Percentiles rank a stretch among this genome's conserved stretches.
These are phyloP conservation scores for Eremophila alpestris DNA, from an alignment of 2,797 vertebrate species.

Conservation along the genomic window DNA sequence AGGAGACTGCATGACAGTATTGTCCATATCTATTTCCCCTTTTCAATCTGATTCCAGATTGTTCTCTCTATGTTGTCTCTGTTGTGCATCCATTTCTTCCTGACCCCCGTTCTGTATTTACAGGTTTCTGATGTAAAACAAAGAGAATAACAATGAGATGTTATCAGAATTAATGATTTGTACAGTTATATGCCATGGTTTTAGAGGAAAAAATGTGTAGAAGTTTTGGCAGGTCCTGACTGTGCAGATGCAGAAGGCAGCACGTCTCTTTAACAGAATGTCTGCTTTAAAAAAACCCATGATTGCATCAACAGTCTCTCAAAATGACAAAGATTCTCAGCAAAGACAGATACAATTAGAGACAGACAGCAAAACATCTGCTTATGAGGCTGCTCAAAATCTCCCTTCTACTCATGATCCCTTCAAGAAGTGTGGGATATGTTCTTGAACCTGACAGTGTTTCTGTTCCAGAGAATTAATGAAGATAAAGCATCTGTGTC, in stretches of 20 bases:
- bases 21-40: neutral
- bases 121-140: neutral
- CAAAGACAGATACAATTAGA: neutral
- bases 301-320: neutral
- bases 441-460: neutral
- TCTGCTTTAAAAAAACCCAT: neutral
- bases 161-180: neutral
- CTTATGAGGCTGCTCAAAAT: neutral
- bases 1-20: neutral
- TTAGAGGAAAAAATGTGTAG: neutral
- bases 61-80: neutral
- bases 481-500: neutral
- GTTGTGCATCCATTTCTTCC: neutral
- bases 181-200: neutral
- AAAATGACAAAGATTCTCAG: neutral
- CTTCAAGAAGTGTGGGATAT: neutral
- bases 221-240: neutral
- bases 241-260: neutral
- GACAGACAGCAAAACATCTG: neutral
- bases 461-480: neutral
- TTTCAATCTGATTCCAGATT: neutral
- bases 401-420: neutral
- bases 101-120: neutral
- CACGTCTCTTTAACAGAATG: neutral
- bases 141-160: neutral